A percentile compares a stretch with the other conserved stretches of the same genome.
These are phyloP conservation scores for Drosophila austrosaltans DNA, from an alignment of 2,888 invertebrate genomes.

Conservation along the genomic window DNA sequence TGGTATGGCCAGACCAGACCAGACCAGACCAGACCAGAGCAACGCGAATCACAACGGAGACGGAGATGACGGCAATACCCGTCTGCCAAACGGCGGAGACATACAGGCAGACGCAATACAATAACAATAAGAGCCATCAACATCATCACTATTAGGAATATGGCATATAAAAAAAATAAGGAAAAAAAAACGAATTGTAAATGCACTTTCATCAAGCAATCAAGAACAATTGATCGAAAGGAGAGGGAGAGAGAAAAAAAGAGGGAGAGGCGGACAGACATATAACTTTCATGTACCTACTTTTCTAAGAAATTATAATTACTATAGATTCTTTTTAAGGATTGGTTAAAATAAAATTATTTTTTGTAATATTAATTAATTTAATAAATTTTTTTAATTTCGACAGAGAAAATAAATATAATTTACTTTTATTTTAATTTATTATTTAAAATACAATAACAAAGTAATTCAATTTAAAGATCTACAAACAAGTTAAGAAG, in stretches of 20 bases:
- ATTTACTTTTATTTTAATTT: no score
- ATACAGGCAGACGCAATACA: constrained; percentile 73
- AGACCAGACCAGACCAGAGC: constrained; percentile 41
- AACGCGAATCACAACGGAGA: constrained; percentile 44
- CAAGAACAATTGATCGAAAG: neutral
- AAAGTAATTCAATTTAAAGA: no score
- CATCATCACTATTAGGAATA: constrained; percentile 38
- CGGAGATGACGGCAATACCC: constrained; percentile 20
- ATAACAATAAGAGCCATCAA: constrained; percentile 55
- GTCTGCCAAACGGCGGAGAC: constrained; percentile 72
- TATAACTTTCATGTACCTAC: no score
- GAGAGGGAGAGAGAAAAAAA: neutral
- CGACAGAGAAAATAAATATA: no score
- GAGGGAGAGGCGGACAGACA: no score
- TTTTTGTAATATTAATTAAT: no score
- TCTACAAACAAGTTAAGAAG: no score
- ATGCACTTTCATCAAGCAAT: constrained; percentile 3
- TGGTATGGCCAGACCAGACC: constrained; percentile 22
- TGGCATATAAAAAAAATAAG: neutral
- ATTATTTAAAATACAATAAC: no score
- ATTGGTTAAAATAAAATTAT: no score
- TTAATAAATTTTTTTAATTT: no score
- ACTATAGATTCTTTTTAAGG: no score
- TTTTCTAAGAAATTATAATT: no score
- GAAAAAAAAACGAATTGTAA: neutral